Evolutionary conservation across 2,888 invertebrate genomes (phyloP), one percentile per base, ranked within the genome.

Genomic region (Nudaria mundana): DNA sequence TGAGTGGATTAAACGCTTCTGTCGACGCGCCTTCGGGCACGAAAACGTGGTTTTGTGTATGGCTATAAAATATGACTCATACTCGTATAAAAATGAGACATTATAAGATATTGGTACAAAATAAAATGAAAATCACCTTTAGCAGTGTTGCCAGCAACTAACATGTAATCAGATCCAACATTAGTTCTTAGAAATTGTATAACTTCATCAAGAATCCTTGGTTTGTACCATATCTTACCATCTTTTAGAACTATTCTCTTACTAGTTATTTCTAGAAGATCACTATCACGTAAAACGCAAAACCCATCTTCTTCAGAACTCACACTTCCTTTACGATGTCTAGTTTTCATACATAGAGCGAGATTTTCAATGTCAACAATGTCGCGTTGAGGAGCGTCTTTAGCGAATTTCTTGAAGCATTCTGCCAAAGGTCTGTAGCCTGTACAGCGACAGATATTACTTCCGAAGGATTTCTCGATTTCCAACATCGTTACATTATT

Each of bases 361-460:
- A 85, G 48, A 31, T 87, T 85, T 66, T 88, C 87, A 13, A 88
- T 83, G 18, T 88, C 93, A 0, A 66, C 32, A 20, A 91, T 76
- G 5, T 81, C 75, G 3, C 86, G 72, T 16, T 66, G 63, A 0
- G 90, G 84, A 5, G 91, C 89, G 58, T 93, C 93, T 15, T 67
- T 79, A 1, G 93, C 93, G 50, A 94, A 92, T 11, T 92, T 91
- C 63, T 95, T 95, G 75, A 95, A 94, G 0, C 94, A 91, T 52
- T 95, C 94, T 31, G 95, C 70, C 33, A 95, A 95, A 0, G 95
- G 92, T 2, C 95, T 86, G 57, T 94, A 95, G 0, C 95, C 95
- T 0, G 95, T 95, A 64, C 95, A 95, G 18, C 95, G 90, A 48
- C 95, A 95, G 6, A 94, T 91, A 52, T 95, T 94, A 42, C 94